Base-by-base conservation (phyloP, 2,888 invertebrate species). In the Apodemia zela region DNA sequence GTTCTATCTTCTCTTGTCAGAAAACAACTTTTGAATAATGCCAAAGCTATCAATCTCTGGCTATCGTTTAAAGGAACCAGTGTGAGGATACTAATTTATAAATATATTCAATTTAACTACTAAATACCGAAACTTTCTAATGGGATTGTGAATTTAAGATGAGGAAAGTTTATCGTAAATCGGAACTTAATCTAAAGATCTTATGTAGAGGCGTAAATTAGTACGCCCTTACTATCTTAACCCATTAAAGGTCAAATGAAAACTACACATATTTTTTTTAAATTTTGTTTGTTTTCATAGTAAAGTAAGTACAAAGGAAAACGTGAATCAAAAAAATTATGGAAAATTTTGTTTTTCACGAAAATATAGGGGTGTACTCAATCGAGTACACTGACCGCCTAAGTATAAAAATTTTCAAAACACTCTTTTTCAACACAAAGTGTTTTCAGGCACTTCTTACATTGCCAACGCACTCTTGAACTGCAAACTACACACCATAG, bases 191-290 rank as follows among this genome's bases (percentile, higher is more conserved):
- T n/a, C 45, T 45, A 7, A 45, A 45, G 45, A 45, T 45, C 45
- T 45, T n/a, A 45, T 45, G 45, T 45, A 45, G 7, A 45, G 45
- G 45, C n/a, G 45, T 45, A 45, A 45, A n/a, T n/a, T 45, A 45
- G 45, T 45, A n/a, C 45, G 6, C 7, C n/a, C n/a, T 6, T n/a
- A 45, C 45, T 45, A 45, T n/a, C 6, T 1, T 45, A 38, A 45
- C n/a, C n/a, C n/a, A n/a, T n/a, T n/a, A n/a, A n/a, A n/a, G n/a
- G n/a, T n/a, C n/a, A n/a, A n/a, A n/a, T n/a, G n/a, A n/a, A n/a
- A n/a, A n/a, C n/a, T n/a, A n/a, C n/a, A n/a, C n/a, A n/a, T n/a
- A n/a, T n/a, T n/a, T n/a, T n/a, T n/a, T n/a, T n/a, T n/a, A n/a
- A n/a, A n/a, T n/a, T n/a, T n/a, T n/a, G n/a, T n/a, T n/a, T n/a